phyloP scores from a whole-genome alignment of 2,797 vertebrate species.

The Perodicticus potto region DNA sequence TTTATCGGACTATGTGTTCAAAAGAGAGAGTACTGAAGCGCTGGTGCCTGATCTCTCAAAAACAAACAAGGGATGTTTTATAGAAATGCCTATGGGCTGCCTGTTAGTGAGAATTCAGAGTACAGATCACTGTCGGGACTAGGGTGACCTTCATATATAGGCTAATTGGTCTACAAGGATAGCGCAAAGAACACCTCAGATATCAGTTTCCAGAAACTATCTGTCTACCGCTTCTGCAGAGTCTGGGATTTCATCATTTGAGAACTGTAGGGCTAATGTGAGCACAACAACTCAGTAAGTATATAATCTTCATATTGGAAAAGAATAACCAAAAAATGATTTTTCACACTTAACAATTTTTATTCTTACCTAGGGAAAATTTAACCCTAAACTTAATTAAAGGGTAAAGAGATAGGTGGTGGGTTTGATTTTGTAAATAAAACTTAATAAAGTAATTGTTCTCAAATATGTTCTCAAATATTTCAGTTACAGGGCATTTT shows the following conservation, averaged over 20 bases:
- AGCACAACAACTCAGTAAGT: background rate
- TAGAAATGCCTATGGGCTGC: background rate
- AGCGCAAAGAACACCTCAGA: background rate
- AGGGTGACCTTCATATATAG: background rate
- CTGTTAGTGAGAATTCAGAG: background rate
- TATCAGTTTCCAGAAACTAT: background rate
- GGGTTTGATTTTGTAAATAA: background rate
- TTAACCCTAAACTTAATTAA: background rate
- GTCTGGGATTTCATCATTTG: background rate
- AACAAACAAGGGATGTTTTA: background rate
- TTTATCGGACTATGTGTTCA: background rate
- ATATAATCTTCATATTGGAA: background rate
- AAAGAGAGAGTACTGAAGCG: background rate
- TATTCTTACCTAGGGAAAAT: background rate
- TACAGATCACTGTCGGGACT: background rate
- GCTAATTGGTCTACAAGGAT: background rate
- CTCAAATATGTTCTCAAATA: background rate
- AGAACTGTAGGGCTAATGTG: background rate
- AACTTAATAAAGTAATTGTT: background rate
- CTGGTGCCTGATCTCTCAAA: background rate
- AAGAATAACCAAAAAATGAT: background rate
- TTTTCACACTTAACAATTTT: background rate
- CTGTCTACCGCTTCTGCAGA: background rate
- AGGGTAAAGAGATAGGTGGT: background rate
- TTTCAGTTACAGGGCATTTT: conserved; percentile 37